Base-by-base conservation (phyloP, 1,140 invertebrate genomes). In the Homarus americanus region DNA sequence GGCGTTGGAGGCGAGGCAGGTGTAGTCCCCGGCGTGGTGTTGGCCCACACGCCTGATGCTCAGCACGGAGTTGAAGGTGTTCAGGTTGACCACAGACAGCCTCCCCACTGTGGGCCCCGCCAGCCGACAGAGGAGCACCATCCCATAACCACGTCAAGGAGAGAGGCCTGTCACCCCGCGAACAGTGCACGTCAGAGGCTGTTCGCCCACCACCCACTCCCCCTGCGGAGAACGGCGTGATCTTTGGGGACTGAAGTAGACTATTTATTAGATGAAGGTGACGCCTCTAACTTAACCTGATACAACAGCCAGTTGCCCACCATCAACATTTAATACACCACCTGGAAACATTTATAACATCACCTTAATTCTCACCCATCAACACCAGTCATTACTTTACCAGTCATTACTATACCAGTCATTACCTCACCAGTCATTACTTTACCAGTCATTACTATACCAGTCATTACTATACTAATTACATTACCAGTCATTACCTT, bases 111-210 rank as follows among this genome's bases (percentile, higher is more conserved):
- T 82, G 88, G 34, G 80, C 58, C 32, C 63, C 44, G n/a, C 88
- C 88, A 20, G 82, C 69, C 7, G 93, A 93, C 66, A 94, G 93
- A 73, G 96, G 96, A 1, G 96, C 94, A 53, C 97, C 97, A 94
- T 98, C 97, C 93, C 96, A 95, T 36, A 94, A 93, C 96, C 96
- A 97, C 58, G 94, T 95, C 94, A 99, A 98, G 87, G 96, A 96
- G 90, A 99, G 96, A n/a, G 98, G 98, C 92, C 97, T 96, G 95
- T 99, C 98, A n/a, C 98, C 98, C 95, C 98, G 97, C 93, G 98
- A 96, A 99, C 97, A 93, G 98, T 97, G 95, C 98, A 99, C 90
- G 98, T 97, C 92, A 99, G 97, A 10, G 94, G 93, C 69, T 94
- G 92, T 87, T 94, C 94, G 1, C 95, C 95, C 92, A 83, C 82